Base-by-base conservation (phyloP, 2,113 vertebrate genomes). In the Macaca nemestrina region DNA sequence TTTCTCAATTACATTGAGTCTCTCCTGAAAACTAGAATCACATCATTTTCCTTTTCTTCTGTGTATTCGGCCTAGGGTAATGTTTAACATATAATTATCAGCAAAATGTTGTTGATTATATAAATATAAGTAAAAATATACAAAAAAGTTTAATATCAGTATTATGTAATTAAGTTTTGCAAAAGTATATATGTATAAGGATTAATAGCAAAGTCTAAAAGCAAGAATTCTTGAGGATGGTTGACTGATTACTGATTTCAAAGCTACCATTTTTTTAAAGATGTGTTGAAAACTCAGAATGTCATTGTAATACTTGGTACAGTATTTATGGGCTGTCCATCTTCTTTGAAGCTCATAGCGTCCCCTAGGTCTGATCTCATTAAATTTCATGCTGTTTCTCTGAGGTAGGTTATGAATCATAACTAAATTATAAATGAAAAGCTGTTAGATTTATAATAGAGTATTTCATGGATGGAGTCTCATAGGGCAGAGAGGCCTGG, bases 381-480 rank as follows among this genome's bases (percentile, higher is more conserved):
- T 96, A 91, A 70, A 27, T 52, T 72, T 48, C 79, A 79, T 73
- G 6, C 38, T 84, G 3, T 94, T 82, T 68, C 85, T 97, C 94
- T 84, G 82, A 93, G 82, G 68, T 13, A 57, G 73, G 38, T 83
- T 94, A 95, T 95, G 95, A 97, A 40, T 85, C 89, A 59, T 90
- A 35, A 81, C 82, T 97, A 86, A 97, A 94, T 90, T 59, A 84
- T 92, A 95, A 87, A 95, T 84, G 88, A 94, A 90, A 93, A 72
- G 86, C 55, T 50, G 83, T 94, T 95, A 67, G 89, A 85, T 76
- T 80, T 61, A 25, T 86, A 87, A 84, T 38, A 27, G 50, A 72
- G n/a, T 59, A 48, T 95, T 91, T 95, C 93, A 92, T 80, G 86
- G 55, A 30, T 30, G 35, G 59, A 93, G 86, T 79, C 80, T 80